Conservation (phyloP, 2,888 invertebrate genomes). For the Melanostoma mellinum region DNA sequence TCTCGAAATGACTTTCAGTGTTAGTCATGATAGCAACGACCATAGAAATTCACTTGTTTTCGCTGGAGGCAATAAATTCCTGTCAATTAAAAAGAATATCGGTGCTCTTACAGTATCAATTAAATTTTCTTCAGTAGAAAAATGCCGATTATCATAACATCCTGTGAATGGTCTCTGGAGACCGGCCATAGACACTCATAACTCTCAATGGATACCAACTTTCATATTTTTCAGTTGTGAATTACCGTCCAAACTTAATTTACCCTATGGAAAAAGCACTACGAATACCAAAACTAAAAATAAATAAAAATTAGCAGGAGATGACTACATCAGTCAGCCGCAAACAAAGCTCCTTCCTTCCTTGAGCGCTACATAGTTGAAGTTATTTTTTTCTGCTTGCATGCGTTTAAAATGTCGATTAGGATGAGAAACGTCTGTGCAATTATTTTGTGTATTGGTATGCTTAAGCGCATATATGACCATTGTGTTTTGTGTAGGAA, state of each 20-base stretch:
- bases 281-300: conserved; percentile 6
- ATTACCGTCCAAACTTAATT: conserved; percentile 26
- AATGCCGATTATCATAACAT: too few relatives aligned
- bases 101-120: too few relatives aligned
- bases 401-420: conserved; percentile 57
- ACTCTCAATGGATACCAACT: not conserved
- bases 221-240: conserved; percentile 8
- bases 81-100: too few relatives aligned
- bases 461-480: conserved; percentile 28
- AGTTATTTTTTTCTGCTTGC: conserved; percentile 44
- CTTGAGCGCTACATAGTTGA: conserved; percentile 29
- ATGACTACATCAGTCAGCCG: conserved; percentile 47
- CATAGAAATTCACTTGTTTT: too few relatives aligned
- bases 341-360: conserved; percentile 13
- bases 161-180: not conserved
- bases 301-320: not conserved
- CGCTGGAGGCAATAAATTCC: too few relatives aligned
- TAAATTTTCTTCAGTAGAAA: too few relatives aligned
- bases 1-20: too few relatives aligned
- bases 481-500: conserved; percentile 64
- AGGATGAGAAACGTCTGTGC: conserved; percentile 50
- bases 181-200: not conserved
- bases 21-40: too few relatives aligned
- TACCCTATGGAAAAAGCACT: conserved; percentile 26
- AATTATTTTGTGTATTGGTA: conserved; percentile 45